Evolutionary conservation across 2,113 vertebrate genomes (phyloP), one percentile per base, ranked within the genome.

Genomic region (Campylomormyrus numenius): DNA sequence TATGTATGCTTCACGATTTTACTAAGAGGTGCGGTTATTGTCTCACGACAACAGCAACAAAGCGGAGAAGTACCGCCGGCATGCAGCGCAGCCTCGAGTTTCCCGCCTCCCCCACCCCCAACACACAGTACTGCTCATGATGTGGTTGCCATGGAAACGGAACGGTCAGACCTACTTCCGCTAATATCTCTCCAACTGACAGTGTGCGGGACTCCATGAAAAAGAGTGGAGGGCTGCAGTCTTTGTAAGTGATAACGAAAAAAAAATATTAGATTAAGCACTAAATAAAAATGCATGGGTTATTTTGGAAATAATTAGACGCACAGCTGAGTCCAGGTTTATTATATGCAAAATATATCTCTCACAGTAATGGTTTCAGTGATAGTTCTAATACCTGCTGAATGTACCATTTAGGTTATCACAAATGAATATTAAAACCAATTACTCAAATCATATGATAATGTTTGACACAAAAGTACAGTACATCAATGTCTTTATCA

Each of bases 101-200:
- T 89, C 89, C 89, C 89, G 89, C 89, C 80, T 85, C 80, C 89
- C 89, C 89, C 89, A 85, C 89, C 89, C 77, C 77, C 89, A 89
- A 50, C 88, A 9, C 89, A 58, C 80, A 85, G 35, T 46, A 62
- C 89, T 89, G 74, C 80, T 89, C 89, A 21, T 85, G 88, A 89
- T 89, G 89, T 89, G 52, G 89, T 89, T 62, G 89, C 89, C 89
- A 89, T 89, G 52, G 89, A 62, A 85, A 89, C 89, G 24, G 89
- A 85, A 83, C 50, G 89, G 50, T 62, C 80, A 89, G 89, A 89
- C 89, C 89, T 89, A 88, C 87, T 88, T 88, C 87, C 87, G 87
- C 87, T 62, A 88, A 62, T 88, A 88, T 88, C 87, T 62, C 56
- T 62, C 56, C 56, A 31, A 88, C 35, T 88, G 52, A 89, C 77